Evolutionary conservation across 2,888 invertebrate species (phyloP).

Genomic region (Reticulitermes lucifugus): DNA sequence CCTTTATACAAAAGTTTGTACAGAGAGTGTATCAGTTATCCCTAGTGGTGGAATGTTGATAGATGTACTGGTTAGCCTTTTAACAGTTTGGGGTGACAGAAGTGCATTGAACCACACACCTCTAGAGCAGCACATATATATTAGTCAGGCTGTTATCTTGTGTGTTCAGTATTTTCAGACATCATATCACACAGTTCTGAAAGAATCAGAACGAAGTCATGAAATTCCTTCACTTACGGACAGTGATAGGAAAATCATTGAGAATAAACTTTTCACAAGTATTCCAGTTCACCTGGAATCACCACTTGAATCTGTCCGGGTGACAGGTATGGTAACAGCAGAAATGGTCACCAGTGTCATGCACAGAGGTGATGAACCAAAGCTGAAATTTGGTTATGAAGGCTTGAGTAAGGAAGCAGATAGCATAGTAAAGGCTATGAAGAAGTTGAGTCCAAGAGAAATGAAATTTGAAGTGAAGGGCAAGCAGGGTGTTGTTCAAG

Average conservation of each 20-base stretch:
- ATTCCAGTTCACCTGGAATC: conserved; percentile 78
- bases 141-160: conserved; percentile 75
- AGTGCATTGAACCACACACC: conserved; percentile 72
- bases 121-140: conserved; percentile 76
- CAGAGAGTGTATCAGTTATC: neutral
- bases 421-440: conserved; percentile 66
- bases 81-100: conserved; percentile 77
- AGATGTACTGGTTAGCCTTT: conserved; percentile 68
- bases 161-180: conserved; percentile 49
- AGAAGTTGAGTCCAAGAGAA: conserved; percentile 59
- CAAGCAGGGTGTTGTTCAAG: conserved; percentile 50
- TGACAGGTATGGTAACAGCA: conserved; percentile 80
- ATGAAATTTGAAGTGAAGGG: neutral
- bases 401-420: conserved; percentile 66
- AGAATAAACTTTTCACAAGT: conserved; percentile 71
- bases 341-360: conserved; percentile 72
- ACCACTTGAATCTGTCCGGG: conserved; percentile 70
- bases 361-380: conserved; percentile 59
- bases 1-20: conserved; percentile 54
- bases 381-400: conserved; percentile 76
- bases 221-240: neutral
- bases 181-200: neutral
- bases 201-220: too few relatives aligned
- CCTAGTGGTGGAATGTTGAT: conserved; percentile 58
- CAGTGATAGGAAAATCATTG: conserved; percentile 58